These are phyloP conservation scores for Myotis pilosus DNA, from an alignment of 2,797 vertebrate species.

Conservation along the genomic window DNA sequence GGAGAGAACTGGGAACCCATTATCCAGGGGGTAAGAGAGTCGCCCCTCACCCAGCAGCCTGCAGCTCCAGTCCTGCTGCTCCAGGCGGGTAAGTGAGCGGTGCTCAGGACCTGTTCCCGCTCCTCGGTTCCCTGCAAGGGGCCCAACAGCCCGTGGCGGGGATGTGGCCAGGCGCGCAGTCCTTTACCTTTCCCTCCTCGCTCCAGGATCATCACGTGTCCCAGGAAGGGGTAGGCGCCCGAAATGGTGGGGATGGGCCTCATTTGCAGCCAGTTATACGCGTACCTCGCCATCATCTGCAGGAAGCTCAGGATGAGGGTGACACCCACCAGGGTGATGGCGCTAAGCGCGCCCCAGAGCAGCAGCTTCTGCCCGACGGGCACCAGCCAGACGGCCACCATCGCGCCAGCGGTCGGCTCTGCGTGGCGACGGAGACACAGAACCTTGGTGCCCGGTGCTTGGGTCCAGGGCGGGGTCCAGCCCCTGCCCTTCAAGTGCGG, in stretches of 20 bases:
- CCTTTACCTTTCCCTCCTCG: constrained; percentile 77
- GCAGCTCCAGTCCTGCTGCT: accelerated
- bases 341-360: too few species aligned
- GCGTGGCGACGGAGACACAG: accelerated
- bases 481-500: accelerated
- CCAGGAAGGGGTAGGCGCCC: constrained; percentile 82
- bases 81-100: accelerated
- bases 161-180: background rate
- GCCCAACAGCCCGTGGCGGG: background rate
- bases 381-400: constrained; percentile 30
- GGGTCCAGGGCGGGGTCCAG: accelerated
- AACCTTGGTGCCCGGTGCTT: too few species aligned
- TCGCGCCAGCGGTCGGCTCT: accelerated
- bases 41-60: background rate
- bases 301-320: too few species aligned
- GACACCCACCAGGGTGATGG: too few species aligned
- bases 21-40: too few species aligned
- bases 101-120: too few species aligned
- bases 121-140: accelerated
- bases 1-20: too few species aligned
- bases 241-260: constrained; percentile 63
- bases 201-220: constrained; percentile 79
- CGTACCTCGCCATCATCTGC: too few species aligned
- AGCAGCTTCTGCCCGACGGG: background rate
- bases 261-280: too few species aligned